Base-by-base conservation (phyloP, 2,888 invertebrate genomes). In the Nycteola revayana region DNA sequence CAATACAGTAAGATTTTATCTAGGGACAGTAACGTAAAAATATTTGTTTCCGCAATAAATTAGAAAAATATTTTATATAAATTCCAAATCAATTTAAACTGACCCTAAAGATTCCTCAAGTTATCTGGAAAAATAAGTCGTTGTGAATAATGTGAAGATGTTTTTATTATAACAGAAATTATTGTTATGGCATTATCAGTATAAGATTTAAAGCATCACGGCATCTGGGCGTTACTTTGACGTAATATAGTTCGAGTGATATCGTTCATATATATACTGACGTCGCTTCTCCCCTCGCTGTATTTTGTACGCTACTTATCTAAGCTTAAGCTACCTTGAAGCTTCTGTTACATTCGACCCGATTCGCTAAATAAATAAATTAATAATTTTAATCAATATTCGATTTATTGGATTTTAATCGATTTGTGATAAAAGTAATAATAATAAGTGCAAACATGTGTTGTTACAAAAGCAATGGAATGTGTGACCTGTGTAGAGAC, bases 181-280 rank as follows among this genome's bases (percentile, higher is more conserved):
- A 75, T 75, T 79, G 71, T 79, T 73, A 56, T 73, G 71, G 58
- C 69, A 67, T 67, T 85, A 84, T 85, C 83, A 60, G 52, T 21
- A 49, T 52, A 66, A 80, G 78, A 85, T 83, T 83, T 74, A 74
- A 79, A 70, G 66, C 74, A 79, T 76, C 79, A 67, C 72, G 72
- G 70, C 80, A 76, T 75, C 83, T 74, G 86, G 85, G 82, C 85
- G 85, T 82, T 83, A 66, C 81, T 85, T 80, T 88, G 88, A 88
- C 88, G 88, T 87, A 85, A 83, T 66, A 76, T 80, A 79, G 76
- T 70, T 66, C 64, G 79, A 78, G 64, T 72, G 86, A 79, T 88
- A 87, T 67, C 77, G 76, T 70, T 63, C 80, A 73, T 79, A 87
- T 88, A 87, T 81, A 88, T 85, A 86, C 71, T 76, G 83, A 78